phyloP scores from a whole-genome alignment of 1,140 invertebrate species.

The Epicauta chinensis region DNA sequence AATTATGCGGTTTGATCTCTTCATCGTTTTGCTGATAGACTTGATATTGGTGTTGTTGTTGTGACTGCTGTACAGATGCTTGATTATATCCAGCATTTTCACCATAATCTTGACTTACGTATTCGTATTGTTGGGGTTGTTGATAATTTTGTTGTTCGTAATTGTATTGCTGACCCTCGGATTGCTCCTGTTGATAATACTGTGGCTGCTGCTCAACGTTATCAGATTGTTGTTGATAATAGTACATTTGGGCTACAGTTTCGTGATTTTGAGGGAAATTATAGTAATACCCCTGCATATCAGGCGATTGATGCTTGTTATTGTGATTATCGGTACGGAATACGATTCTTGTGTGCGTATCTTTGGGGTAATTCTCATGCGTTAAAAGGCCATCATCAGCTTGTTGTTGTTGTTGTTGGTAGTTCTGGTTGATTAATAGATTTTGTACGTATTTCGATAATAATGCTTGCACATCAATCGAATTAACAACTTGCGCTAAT shows the following conservation, averaged over 20 bases:
- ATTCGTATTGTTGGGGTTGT: too few relatives aligned
- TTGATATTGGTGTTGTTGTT: too few relatives aligned
- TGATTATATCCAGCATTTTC: too few relatives aligned
- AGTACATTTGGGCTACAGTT: neutral
- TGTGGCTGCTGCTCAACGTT: slow-evolving; percentile 13
- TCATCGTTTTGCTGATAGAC: neutral
- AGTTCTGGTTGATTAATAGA: slow-evolving; percentile 17
- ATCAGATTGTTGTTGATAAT: slow-evolving; percentile 1
- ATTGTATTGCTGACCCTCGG: neutral
- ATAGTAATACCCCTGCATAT: slow-evolving; percentile 7
- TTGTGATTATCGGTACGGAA: slow-evolving; percentile 11
- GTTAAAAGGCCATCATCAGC: slow-evolving; percentile 23
- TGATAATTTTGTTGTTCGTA: slow-evolving; percentile 2
- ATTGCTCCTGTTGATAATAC: slow-evolving; percentile 6
- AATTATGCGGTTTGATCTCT: slow-evolving; percentile 1
- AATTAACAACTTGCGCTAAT: slow-evolving; percentile 46
- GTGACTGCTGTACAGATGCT: too few relatives aligned
- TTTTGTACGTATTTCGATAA: slow-evolving; percentile 36
- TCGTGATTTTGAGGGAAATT: neutral
- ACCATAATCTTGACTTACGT: neutral
- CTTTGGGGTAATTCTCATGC: slow-evolving; percentile 36
- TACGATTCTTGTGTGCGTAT: slow-evolving; percentile 33
- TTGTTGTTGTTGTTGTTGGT: slow-evolving; percentile 24
- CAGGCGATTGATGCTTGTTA: slow-evolving; percentile 13
- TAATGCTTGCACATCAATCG: slow-evolving; percentile 45